phyloP scores from a whole-genome alignment of 2,113 vertebrate genomes.

The Lampris incognitus region DNA sequence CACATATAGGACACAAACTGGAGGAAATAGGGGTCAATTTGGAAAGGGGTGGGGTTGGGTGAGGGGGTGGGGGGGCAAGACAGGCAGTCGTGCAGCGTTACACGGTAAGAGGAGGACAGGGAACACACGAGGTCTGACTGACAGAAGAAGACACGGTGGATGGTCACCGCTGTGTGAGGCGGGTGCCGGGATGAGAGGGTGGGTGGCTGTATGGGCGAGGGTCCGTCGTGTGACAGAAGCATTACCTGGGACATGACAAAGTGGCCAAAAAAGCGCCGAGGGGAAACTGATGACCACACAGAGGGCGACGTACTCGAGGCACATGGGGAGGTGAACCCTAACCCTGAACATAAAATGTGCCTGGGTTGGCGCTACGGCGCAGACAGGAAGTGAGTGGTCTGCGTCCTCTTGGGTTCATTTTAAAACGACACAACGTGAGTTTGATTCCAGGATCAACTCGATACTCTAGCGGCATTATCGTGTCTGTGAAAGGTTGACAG shows the following conservation, averaged over 20 bases:
- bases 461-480: conserved; percentile 38
- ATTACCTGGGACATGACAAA: conserved; percentile 35
- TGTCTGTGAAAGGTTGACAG: conserved; percentile 31
- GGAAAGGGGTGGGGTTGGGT: conserved; percentile 6
- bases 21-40: conserved; percentile 26
- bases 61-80: conserved; percentile 22
- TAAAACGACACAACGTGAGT: conserved; percentile 46
- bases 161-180: conserved; percentile 1
- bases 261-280: conserved; percentile 12
- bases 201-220: conserved; percentile 30
- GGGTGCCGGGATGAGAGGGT: conserved; percentile 27
- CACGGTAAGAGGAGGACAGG: conserved; percentile 21
- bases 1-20: conserved; percentile 47
- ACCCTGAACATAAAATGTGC: conserved; percentile 47
- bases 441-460: conserved; percentile 50
- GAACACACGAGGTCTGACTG: conserved; percentile 24
- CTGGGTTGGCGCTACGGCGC: conserved; percentile 36
- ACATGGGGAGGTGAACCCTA: conserved; percentile 22
- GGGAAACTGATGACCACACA: conserved; percentile 41
- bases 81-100: conserved; percentile 39
- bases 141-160: conserved; percentile 28
- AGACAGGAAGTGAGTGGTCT: conserved; percentile 53
- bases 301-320: conserved; percentile 33
- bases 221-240: conserved; percentile 3
- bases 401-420: conserved; percentile 33